Base-by-base conservation (phyloP, 2,113 vertebrate genomes). In the Sciurus niger region DNA sequence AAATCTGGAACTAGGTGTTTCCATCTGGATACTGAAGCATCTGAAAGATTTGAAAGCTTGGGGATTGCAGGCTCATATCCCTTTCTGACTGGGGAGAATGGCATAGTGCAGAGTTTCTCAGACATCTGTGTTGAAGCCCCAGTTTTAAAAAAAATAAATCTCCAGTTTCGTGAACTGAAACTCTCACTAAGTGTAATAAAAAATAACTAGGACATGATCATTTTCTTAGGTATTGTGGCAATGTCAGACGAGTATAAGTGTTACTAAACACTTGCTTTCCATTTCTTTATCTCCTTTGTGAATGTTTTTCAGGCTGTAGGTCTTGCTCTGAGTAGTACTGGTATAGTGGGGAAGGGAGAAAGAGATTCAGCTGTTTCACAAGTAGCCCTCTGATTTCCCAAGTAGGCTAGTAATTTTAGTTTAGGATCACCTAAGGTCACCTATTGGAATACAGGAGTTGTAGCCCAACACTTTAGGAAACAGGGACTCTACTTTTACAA, bases 141-240 rank as follows among this genome's bases (percentile, higher is more conserved):
- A 4, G 17, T 51, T 89, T 22, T 53, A 77, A 43, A 7, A 58
- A 48, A 67, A 48, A 1, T 68, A 40, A 8, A 9, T 84, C 18
- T 84, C 24, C 34, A 83, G 24, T 79, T 18, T 32, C 74, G 13
- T 79, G 40, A 65, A 63, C 60, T 43, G 51, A 84, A 77, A n/a
- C 22, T 77, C 91, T 72, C 46, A n/a, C 65, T 73, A 86, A 88
- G 43, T 55, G 11, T 78, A 67, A 79, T 65, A 37, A 87, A 79
- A 92, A 77, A 13, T 34, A 17, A 48, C 30, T n/a, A 70, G 90
- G 53, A 84, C 95, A 12, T 25, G 70, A 72, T 60, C 48, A 43
- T 85, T 34, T 20, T 87, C 30, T 89, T 67, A 16, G 25, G 6
- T 92, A 14, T 78, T 14, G 2, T 72, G 72, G 67, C 51, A 90